Base-by-base conservation (phyloP, 2,797 vertebrate species). In the Enteromius afrohamiltoni region DNA sequence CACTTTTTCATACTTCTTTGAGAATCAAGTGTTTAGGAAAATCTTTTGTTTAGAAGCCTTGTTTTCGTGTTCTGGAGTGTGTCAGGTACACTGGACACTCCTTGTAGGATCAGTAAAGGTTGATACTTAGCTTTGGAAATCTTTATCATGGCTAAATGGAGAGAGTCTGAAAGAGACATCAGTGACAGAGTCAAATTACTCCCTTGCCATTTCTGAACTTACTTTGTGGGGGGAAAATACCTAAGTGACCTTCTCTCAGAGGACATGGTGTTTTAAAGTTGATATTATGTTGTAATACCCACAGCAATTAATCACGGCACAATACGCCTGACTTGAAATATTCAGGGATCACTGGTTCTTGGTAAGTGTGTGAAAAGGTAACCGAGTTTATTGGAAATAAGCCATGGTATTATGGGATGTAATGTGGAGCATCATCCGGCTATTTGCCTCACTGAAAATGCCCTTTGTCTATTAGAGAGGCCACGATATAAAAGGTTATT, bases 191-290 rank as follows among this genome's bases (percentile, higher is more conserved):
- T 62, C 81, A 76, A 76, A 76, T 77, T 76, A 77, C 73, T 90
- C 90, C 85, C 90, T 84, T n/a, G 86, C 82, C 81, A 83, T 88
- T 86, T 86, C 88, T 91, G 88, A 92, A 69, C 45, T 37, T 67
- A 67, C 55, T 82, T 55, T 14, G 45, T 47, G 45, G 13, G 45
- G 37, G 51, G 80, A 83, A 77, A 75, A 40, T 23, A 23, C 34
- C 71, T 87, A 85, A 77, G 53, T 85, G 83, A 85, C 81, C 64
- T 85, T 83, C 71, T 76, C 77, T 88, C 89, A 79, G 84, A 83
- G 81, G 81, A 83, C 87, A 85, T 83, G 60, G 62, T 79, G 86
- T 84, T 89, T 87, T 86, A 85, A 47, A 87, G 83, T 87, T 90
- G 79, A 75, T 55, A 83, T 77, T 87, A 77, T 85, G 83, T 80